phyloP scores from a whole-genome alignment of 1,140 invertebrate genomes.

The Anthonomus grandis region DNA sequence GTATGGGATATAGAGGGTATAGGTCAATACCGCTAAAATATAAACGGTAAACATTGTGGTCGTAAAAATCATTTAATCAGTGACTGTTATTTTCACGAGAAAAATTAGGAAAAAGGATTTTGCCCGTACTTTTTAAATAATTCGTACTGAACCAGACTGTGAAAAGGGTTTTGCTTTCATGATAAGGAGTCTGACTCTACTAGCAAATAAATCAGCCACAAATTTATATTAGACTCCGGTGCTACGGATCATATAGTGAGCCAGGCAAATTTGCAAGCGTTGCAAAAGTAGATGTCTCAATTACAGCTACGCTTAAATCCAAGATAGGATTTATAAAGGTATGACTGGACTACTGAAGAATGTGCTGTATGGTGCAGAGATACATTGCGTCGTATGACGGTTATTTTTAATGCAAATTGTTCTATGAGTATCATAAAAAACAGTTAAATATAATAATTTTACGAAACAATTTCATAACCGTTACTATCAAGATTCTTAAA shows the following conservation, averaged over 20 bases:
- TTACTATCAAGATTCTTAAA: neutral
- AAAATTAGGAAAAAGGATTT: neutral
- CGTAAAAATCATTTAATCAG: too few species aligned
- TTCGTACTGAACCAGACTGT: too few species aligned
- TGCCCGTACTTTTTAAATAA: neutral
- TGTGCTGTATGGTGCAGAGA: neutral
- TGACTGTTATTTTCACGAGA: neutral
- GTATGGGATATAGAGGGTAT: too few species aligned
- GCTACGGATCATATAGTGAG: neutral
- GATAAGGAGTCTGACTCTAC: neutral
- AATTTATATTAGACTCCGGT: neutral
- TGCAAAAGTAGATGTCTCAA: neutral
- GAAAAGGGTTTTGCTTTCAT: neutral
- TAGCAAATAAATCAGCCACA: neutral
- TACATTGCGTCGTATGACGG: too few species aligned
- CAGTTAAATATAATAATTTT: too few species aligned
- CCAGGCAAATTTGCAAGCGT: neutral
- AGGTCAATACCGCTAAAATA: too few species aligned
- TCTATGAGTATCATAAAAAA: neutral
- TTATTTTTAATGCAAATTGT: too few species aligned
- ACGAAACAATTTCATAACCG: neutral
- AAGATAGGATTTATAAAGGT: neutral
- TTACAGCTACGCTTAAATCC: neutral
- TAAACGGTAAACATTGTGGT: too few species aligned
- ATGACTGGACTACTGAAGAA: neutral